Evolutionary conservation across 2,797 vertebrate species (phyloP), one percentile per base, ranked within the genome.

Genomic region (Smutsia temminckii): DNA sequence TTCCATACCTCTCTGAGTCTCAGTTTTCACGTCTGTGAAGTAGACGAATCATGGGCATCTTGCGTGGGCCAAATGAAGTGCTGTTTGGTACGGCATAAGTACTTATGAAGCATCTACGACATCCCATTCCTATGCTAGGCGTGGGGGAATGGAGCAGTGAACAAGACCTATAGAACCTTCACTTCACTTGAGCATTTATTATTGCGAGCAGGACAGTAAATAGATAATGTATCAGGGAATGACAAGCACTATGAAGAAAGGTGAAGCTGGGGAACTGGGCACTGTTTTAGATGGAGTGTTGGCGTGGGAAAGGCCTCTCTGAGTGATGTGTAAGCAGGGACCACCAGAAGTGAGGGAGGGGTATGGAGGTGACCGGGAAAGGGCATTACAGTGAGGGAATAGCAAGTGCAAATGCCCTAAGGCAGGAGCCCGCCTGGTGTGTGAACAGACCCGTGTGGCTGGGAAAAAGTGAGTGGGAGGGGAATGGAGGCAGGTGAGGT

Each of bases 321-420:
- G 11, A 79, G 53, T 53, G 8, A 1, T 3, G 14, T 5, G 27
- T 23, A n/a, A 16, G 71, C 20, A 37, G 69, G 40, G 11, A 7
- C n/a, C 11, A 40, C 53, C 32, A 25, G 55, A 72, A 55, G 23
- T 0, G 21, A 29, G 37, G 13, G 32, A 11, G 46, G 40, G 78
- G 40, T 3, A 0, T 3, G 17, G 12, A 64, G 14, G 6, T 6
- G 7, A 3, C 2, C 23, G 72, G 49, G 27, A 32, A 14, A 42
- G 11, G 23, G 11, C 55, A 2, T 21, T 0, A 0, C 4, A n/a
- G 46, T 57, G 23, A 3, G 23, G 5, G 77, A 49, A 46, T 8
- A 32, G 72, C 68, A 6, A 11, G 8, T 8, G 83, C 89, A 32
- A 11, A 46, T 4, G 34, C 49, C 83, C 53, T 21, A 53, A 16